Evolutionary conservation across 2,888 invertebrate species (phyloP).

Genomic region (Tethea ocularis): DNA sequence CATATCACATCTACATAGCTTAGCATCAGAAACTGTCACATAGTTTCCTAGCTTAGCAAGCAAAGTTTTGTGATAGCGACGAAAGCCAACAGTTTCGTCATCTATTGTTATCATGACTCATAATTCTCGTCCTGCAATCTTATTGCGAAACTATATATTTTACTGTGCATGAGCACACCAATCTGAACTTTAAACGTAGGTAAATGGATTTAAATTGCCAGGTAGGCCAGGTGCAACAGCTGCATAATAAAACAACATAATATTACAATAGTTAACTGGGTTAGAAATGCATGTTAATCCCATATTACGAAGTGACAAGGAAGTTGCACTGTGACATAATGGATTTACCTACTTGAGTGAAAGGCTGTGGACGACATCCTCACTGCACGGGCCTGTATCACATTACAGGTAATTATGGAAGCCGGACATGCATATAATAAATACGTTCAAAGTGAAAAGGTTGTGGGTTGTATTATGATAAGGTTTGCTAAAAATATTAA

Average conservation of each 20-base stretch:
- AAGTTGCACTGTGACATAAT: constrained; percentile 40
- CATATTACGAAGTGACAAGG: constrained; percentile 33
- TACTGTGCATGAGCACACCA: too few relatives aligned
- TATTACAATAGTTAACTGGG: constrained; percentile 13
- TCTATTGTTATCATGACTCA: too few relatives aligned
- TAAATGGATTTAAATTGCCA: not conserved
- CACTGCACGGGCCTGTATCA: constrained; percentile 23
- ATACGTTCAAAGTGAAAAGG: constrained; percentile 20
- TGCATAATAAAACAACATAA: not conserved
- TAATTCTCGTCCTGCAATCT: too few relatives aligned
- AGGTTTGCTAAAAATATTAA: not conserved
- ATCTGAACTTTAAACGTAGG: not conserved
- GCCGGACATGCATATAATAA: constrained; percentile 41
- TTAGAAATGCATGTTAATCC: constrained; percentile 31
- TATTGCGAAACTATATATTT: too few relatives aligned
- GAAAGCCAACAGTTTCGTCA: too few relatives aligned
- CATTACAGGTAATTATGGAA: constrained; percentile 44
- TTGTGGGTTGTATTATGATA: not conserved
- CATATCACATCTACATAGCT: too few relatives aligned
- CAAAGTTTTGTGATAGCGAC: too few relatives aligned
- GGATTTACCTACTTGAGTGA: constrained; percentile 41
- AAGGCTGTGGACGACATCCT: constrained; percentile 24
- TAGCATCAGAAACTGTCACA: too few relatives aligned
- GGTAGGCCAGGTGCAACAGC: not conserved
- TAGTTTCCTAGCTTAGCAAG: too few relatives aligned